Conservation (phyloP, 2,888 invertebrate genomes). For the Andrena hattorfiana region DNA sequence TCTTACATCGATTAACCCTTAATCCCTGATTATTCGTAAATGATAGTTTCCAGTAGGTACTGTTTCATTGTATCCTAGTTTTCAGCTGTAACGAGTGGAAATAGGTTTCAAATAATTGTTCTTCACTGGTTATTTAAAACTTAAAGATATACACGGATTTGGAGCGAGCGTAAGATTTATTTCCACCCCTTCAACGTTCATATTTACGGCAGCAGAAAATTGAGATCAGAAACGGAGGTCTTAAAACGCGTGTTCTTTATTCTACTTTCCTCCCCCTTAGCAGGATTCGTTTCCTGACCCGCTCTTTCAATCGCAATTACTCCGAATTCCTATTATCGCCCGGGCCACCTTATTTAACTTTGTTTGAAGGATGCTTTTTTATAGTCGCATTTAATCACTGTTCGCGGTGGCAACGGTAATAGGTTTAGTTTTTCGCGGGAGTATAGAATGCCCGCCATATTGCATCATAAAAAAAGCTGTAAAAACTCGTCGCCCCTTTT, state of each 20-base stretch:
- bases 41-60: too few species aligned
- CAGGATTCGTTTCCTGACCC: slow-evolving; percentile 22
- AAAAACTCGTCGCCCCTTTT: slow-evolving; percentile 78
- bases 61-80: too few species aligned
- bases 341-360: slow-evolving; percentile 83
- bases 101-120: too few species aligned
- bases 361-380: slow-evolving; percentile 81
- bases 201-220: neutral
- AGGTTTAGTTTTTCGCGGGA: slow-evolving; percentile 81
- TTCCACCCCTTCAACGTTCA: neutral
- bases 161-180: neutral
- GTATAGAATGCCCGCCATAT: slow-evolving; percentile 78
- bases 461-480: slow-evolving; percentile 83
- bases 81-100: too few species aligned
- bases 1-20: too few species aligned
- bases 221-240: neutral
- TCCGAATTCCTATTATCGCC: slow-evolving; percentile 76
- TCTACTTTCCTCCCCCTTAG: slow-evolving; percentile 10
- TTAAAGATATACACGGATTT: neutral
- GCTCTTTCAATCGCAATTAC: slow-evolving; percentile 72
- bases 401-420: slow-evolving; percentile 78
- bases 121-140: too few species aligned
- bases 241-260: slow-evolving; percentile 28
- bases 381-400: slow-evolving; percentile 83
- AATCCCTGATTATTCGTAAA: too few species aligned